Evolutionary conservation across 2,888 invertebrate species (phyloP).

Genomic region (Morpho deidamia): DNA sequence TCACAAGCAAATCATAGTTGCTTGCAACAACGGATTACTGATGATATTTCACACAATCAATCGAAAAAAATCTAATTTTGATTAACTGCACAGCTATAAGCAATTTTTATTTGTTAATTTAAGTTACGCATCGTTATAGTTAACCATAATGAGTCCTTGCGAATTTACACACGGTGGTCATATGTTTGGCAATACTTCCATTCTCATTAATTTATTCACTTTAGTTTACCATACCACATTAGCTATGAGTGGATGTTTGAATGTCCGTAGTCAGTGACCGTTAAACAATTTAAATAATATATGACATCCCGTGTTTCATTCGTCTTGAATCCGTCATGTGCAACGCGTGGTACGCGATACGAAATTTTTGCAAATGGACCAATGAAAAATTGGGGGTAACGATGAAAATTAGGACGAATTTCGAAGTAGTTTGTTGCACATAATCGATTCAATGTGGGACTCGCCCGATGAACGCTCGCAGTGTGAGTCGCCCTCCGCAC

Average conservation of each 20-base stretch:
- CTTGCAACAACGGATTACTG: conserved; percentile 17
- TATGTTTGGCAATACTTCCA: conserved; percentile 70
- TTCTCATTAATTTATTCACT: conserved; percentile 68
- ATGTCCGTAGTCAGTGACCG: conserved; percentile 71
- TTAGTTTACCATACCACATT: conserved; percentile 65
- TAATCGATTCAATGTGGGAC: conserved; percentile 80
- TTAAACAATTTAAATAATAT: conserved; percentile 73
- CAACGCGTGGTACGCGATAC: conserved; percentile 62
- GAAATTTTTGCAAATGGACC: conserved; percentile 44
- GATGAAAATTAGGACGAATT: conserved; percentile 67
- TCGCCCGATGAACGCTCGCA: conserved; percentile 78
- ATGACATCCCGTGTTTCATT: conserved; percentile 80
- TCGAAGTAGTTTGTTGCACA: conserved; percentile 80
- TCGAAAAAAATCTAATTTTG: background rate
- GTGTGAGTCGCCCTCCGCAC: conserved; percentile 64
- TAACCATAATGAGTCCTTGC: conserved; percentile 65
- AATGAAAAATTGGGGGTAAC: conserved; percentile 46
- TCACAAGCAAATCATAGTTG: conserved; percentile 5
- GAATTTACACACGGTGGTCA: conserved; percentile 78
- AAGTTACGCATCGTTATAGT: conserved; percentile 38
- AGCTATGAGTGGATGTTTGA: conserved; percentile 70
- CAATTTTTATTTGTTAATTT: conserved; percentile 31
- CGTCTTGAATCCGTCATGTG: conserved; percentile 80
- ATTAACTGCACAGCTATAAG: conserved; percentile 33
- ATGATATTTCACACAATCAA: background rate